phyloP scores from a whole-genome alignment of 2,113 vertebrate species.

The Microtus richardsoni region DNA sequence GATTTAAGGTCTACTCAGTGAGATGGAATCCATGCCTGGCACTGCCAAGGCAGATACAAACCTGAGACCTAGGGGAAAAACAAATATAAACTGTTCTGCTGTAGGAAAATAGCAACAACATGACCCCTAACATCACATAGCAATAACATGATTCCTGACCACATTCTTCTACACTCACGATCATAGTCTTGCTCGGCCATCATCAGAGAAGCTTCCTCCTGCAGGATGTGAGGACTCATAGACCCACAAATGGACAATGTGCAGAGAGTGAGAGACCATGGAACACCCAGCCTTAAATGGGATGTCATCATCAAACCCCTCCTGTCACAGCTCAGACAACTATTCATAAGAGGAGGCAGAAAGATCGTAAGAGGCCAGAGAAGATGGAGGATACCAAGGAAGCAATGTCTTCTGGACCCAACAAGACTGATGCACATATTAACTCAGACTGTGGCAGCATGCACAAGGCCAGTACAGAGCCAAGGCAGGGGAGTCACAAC shows the following conservation, averaged over 20 bases:
- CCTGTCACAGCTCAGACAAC: not conserved
- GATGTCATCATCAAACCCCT: not conserved
- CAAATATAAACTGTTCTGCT: not conserved
- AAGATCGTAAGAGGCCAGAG: not conserved
- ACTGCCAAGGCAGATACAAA: not conserved
- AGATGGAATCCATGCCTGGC: not conserved
- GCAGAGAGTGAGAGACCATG: not conserved
- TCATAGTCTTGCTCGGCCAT: not conserved
- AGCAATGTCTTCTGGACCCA: not conserved
- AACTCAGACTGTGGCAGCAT: not conserved
- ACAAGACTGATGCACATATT: not conserved
- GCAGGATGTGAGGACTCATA: not conserved
- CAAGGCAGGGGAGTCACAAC: not conserved
- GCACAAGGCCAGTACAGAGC: not conserved
- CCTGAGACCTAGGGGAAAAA: not conserved
- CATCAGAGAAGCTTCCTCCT: not conserved
- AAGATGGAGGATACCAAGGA: not conserved
- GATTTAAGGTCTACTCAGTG: not conserved
- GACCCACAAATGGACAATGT: not conserved
- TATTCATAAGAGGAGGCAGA: not conserved
- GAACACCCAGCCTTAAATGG: not conserved
- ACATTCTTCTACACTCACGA: not conserved
- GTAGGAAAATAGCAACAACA: not conserved
- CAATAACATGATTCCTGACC: no score
- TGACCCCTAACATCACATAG: no score